Percentiles rank a stretch among this genome's conserved stretches.
Evolutionary conservation across 2,797 vertebrate genomes (phyloP).

Genomic region (Spea hammondii): DNA sequence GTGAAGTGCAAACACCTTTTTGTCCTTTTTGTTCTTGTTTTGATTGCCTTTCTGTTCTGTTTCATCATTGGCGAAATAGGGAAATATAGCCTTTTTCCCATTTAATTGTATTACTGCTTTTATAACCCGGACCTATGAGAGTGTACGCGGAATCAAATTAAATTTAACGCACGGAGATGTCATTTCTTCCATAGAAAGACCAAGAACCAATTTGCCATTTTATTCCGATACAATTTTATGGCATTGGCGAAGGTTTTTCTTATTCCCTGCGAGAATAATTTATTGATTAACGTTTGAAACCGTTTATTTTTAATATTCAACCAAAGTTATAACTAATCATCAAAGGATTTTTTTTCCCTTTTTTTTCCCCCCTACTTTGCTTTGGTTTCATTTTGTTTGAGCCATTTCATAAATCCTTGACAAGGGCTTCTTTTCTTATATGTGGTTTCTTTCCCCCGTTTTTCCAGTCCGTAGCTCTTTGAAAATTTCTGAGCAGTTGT

Average conservation of each 20-base stretch:
- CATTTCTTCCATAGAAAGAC: conserved; percentile 4
- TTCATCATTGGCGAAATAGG: too few relatives aligned
- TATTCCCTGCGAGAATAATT: conserved; percentile 10
- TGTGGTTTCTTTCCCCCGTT: conserved; percentile 15
- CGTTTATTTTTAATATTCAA: conserved; percentile 24
- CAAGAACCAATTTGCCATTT: background rate
- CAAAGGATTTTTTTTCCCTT: conserved; percentile 21
- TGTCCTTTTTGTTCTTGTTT: too few relatives aligned
- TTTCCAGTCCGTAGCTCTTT: conserved; percentile 30
- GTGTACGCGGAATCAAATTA: too few relatives aligned
- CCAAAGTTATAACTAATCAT: conserved; percentile 29
- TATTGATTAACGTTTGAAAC: conserved; percentile 47
- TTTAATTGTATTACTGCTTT: too few relatives aligned
- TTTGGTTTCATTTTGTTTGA: conserved; percentile 28
- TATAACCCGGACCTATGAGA: too few relatives aligned
- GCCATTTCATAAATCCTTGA: conserved; percentile 47
- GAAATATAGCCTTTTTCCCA: too few relatives aligned
- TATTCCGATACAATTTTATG: background rate
- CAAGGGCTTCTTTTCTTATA: conserved; percentile 24
- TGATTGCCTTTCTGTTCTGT: too few relatives aligned
- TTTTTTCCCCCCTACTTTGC: conserved; percentile 31
- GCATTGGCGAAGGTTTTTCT: too few relatives aligned
- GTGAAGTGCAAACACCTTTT: too few relatives aligned
- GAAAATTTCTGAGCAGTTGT: conserved; percentile 46
- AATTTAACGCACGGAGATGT: background rate